Evolutionary conservation across 2,888 invertebrate species (phyloP), one percentile per base, ranked within the genome.

Genomic region (Gisinianus flammeolus): DNA sequence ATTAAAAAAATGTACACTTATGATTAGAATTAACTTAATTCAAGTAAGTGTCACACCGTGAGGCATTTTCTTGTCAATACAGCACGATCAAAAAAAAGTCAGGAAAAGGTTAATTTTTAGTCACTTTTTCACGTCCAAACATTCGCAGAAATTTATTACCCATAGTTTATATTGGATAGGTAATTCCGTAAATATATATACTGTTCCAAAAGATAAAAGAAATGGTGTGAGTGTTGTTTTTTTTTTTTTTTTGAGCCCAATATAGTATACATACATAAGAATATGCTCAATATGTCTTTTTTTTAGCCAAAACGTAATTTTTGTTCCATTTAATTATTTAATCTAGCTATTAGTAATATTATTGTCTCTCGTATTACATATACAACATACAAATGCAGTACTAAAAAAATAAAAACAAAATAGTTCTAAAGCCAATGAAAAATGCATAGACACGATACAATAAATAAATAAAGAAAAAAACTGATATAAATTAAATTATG

Each of bases 41-140:
- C n/a, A n/a, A n/a, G n/a, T n/a, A n/a, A n/a, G n/a, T n/a, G n/a
- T n/a, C n/a, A n/a, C n/a, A n/a, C n/a, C n/a, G n/a, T n/a, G n/a
- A n/a, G n/a, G n/a, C n/a, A n/a, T n/a, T n/a, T n/a, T n/a, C n/a
- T n/a, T n/a, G n/a, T n/a, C n/a, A n/a, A n/a, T n/a, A n/a, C n/a
- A n/a, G n/a, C n/a, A n/a, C n/a, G n/a, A n/a, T n/a, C n/a, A n/a
- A n/a, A n/a, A n/a, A n/a, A n/a, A n/a, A n/a, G 62, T 62, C 62
- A 62, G 62, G 62, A 22, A 62, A 10, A 62, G 2, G 24, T 19
- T 26, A 62, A 26, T 62, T 62, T 62, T 26, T 22, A 62, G 62
- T 62, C 62, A 28, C 4, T 5, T 62, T 62, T 62, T 26, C 26
- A 6, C 62, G 62, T 62, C 62, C 62, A 62, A 62, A 62, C 62